Conservation (phyloP, 2,888 invertebrate species). For the Drosophila robusta region DNA sequence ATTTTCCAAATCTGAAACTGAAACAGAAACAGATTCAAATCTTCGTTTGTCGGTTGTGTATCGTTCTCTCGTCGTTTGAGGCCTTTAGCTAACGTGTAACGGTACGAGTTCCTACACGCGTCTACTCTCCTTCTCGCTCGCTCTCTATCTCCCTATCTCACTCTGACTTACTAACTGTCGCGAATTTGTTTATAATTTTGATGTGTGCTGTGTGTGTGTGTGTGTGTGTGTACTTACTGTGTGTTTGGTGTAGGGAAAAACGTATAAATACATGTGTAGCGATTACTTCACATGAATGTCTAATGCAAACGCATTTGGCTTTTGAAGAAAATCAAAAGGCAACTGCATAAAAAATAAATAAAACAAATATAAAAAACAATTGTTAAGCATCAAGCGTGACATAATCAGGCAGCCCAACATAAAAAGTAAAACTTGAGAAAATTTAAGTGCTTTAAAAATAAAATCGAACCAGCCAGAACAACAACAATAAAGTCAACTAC, state of each 20-base stretch:
- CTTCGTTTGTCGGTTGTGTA: slow-evolving; percentile 85
- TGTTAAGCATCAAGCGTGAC: slow-evolving; percentile 61
- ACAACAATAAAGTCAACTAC: slow-evolving; percentile 31
- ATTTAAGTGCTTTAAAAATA: slow-evolving; percentile 63
- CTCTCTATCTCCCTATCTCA: slow-evolving; percentile 13
- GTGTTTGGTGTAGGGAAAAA: slow-evolving; percentile 40
- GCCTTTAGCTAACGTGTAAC: slow-evolving; percentile 65
- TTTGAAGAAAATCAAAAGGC: slow-evolving; percentile 7
- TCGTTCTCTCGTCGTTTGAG: slow-evolving; percentile 42
- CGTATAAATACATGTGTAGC: slow-evolving; percentile 29
- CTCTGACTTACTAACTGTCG: slow-evolving; percentile 37
- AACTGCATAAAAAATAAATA: slow-evolving; percentile 25
- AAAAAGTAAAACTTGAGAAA: slow-evolving; percentile 21
- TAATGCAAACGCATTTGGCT: slow-evolving; percentile 41
- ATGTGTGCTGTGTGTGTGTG: slow-evolving; percentile 16
- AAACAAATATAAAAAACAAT: slow-evolving; percentile 40
- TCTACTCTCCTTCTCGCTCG: slow-evolving; percentile 8
- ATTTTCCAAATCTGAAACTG: slow-evolving; percentile 63
- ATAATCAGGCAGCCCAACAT: slow-evolving; percentile 59
- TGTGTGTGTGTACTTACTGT: slow-evolving; percentile 33
- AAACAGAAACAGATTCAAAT: slow-evolving; percentile 83
- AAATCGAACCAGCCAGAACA: slow-evolving; percentile 53
- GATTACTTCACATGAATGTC: slow-evolving; percentile 43
- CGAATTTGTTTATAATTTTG: slow-evolving; percentile 75
- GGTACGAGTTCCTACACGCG: slow-evolving; percentile 65